These are phyloP conservation scores for Drosophila aldrichi DNA, from an alignment of 2,888 invertebrate genomes.

Conservation along the genomic window DNA sequence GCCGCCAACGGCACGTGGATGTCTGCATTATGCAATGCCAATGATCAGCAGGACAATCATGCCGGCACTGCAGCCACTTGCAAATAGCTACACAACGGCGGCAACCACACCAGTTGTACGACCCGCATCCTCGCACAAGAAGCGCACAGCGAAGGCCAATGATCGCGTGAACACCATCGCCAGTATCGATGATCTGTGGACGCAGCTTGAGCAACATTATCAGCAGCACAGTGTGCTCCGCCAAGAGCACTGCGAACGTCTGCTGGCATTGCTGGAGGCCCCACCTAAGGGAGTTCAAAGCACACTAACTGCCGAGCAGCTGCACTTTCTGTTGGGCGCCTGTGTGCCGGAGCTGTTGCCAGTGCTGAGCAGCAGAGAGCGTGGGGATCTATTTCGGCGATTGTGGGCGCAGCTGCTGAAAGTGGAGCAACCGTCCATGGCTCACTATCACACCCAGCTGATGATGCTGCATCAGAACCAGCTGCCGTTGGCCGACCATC, in stretches of 20 bases:
- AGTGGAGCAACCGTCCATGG: slow-evolving; percentile 57
- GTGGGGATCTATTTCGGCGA: slow-evolving; percentile 86
- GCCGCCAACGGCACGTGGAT: slow-evolving; percentile 1
- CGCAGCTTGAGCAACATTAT: slow-evolving; percentile 67
- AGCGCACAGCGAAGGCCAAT: slow-evolving; percentile 10
- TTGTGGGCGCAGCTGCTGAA: slow-evolving; percentile 87
- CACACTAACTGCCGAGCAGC: slow-evolving; percentile 57
- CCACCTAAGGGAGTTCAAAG: background rate
- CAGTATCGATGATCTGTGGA: slow-evolving; percentile 54
- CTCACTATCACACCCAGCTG: slow-evolving; percentile 87
- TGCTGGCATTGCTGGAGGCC: slow-evolving; percentile 61
- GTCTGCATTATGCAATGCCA: slow-evolving; percentile 48
- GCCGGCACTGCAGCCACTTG: background rate
- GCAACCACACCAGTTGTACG: background rate
- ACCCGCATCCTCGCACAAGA: background rate
- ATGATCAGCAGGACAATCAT: slow-evolving; percentile 1
- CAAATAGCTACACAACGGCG: slow-evolving; percentile 21
- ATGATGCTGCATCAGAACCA: slow-evolving; percentile 88
- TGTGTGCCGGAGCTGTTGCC: slow-evolving; percentile 86
- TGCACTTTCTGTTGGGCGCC: slow-evolving; percentile 86
- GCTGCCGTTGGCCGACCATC: slow-evolving; percentile 83
- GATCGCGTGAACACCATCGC: background rate
- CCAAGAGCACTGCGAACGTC: slow-evolving; percentile 59
- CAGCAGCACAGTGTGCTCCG: slow-evolving; percentile 62
- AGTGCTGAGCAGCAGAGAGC: slow-evolving; percentile 85